A percentile compares a stretch with the other conserved stretches of the same genome.
Conservation (phyloP, 2,888 invertebrate genomes). For the Cybosia mesomella region DNA sequence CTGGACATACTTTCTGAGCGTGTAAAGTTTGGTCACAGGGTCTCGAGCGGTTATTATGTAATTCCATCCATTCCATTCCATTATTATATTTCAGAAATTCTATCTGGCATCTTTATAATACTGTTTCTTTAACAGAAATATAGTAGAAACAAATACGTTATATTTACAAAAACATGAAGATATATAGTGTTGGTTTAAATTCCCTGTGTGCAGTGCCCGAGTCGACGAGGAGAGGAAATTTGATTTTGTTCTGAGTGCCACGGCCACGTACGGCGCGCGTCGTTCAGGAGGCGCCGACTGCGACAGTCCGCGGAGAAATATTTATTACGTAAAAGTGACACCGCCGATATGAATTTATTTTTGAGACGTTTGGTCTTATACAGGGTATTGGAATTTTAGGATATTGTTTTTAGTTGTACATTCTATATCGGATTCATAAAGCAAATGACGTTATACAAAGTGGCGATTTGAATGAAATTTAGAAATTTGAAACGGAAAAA, state of each 20-base stretch:
- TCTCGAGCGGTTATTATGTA: too few species aligned
- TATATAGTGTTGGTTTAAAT: slow-evolving; percentile 55
- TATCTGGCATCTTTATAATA: neutral
- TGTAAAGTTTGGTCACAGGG: too few species aligned
- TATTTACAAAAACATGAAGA: slow-evolving; percentile 30
- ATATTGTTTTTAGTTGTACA: neutral
- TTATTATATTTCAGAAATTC: neutral
- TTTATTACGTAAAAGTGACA: slow-evolving; percentile 17
- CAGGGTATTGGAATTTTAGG: neutral
- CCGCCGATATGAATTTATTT: slow-evolving; percentile 15
- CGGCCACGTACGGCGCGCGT: slow-evolving; percentile 20
- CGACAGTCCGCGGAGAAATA: slow-evolving; percentile 14
- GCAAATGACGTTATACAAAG: neutral
- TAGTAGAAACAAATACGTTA: neutral
- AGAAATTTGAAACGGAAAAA: too few species aligned
- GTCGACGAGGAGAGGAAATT: slow-evolving; percentile 56
- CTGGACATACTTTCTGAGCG: too few species aligned
- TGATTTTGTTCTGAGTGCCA: slow-evolving; percentile 60
- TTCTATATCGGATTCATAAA: neutral
- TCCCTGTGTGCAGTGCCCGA: slow-evolving; percentile 48
- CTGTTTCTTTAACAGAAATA: neutral
- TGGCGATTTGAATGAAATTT: too few species aligned
- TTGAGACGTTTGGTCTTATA: slow-evolving; percentile 4
- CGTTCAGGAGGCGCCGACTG: neutral
- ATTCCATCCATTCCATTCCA: neutral